Evolutionary conservation across 2,113 vertebrate genomes (phyloP), one percentile per base, ranked within the genome.

Genomic region (Eurystomus gularis): DNA sequence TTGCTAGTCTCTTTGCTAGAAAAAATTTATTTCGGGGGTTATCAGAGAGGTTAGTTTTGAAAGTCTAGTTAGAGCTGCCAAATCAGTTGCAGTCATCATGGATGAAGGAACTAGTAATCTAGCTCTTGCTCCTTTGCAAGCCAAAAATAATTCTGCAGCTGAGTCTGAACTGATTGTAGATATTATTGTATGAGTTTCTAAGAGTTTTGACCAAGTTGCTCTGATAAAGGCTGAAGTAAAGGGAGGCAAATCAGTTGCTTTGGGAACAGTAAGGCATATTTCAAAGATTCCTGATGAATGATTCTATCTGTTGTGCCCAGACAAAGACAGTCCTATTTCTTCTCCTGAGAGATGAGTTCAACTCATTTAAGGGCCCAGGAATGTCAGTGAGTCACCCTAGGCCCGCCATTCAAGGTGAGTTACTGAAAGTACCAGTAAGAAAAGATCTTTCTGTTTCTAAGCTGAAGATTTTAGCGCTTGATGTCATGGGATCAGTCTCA

Each of bases 281-380:
- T 90, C 88, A 93, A 70, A 96, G 88, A 93, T 95, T 93, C 90
- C 90, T 94, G 82, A 78, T 31, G 82, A 77, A 95, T 94, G 88
- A 95, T 93, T 83, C 82, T 94, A 64, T 92, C 90, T 83, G 82
- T 71, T 95, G 76, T 94, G 85, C 92, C 68, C 86, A 92, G 84
- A 95, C 93, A 94, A 94, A 95, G 94, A 75, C 89, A 90, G 62
- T 80, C 66, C 84, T 72, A 60, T 94, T 95, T 71, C 62, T 95
- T 91, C 94, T 97, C 91, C 83, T 77, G 87, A 96, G 94, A 86
- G 93, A 93, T 88, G 71, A 96, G 94, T 96, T 92, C 85, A 93
- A 73, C 76, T 90, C 79, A 80, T 92, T 92, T 96, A 75, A 90
- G 88, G 55, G 88, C 76, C 48, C 69, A 95, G 76, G 88, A 92